Evolutionary conservation across 2,797 vertebrate genomes (phyloP).

Genomic region (Cephalopachus bancanus): DNA sequence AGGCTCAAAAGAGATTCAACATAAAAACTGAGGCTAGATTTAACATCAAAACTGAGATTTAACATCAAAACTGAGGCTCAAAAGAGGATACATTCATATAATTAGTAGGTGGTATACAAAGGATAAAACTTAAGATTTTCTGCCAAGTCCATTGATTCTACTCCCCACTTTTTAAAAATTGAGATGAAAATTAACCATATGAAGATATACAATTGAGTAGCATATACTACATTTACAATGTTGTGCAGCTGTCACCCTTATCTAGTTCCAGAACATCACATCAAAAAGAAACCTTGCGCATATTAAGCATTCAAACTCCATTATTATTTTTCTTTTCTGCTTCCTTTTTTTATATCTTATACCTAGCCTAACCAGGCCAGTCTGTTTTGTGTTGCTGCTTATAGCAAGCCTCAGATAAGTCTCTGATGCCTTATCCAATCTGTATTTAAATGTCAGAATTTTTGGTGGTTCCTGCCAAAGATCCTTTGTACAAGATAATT

Average conservation of each 20-base stretch:
- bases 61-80: constrained; percentile 3
- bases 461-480: constrained; percentile 13
- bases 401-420: neutral
- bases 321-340: neutral
- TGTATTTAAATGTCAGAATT: constrained; percentile 52
- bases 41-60: neutral
- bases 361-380: neutral
- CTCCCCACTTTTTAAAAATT: neutral
- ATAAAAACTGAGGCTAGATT: constrained; percentile 13
- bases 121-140: constrained; percentile 51
- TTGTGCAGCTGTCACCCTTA: neutral
- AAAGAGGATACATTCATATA: neutral
- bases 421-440: neutral
- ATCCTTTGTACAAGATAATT: constrained; percentile 53
- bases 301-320: neutral
- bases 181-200: constrained; percentile 12
- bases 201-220: neutral
- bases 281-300: neutral
- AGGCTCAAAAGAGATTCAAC: neutral
- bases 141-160: neutral
- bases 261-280: neutral
- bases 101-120: neutral
- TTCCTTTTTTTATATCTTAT: neutral
- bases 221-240: neutral
- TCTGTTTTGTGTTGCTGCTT: constrained; percentile 28